These are phyloP conservation scores for Suricata suricatta DNA, from an alignment of 2,113 vertebrate genomes.

Conservation along the genomic window DNA sequence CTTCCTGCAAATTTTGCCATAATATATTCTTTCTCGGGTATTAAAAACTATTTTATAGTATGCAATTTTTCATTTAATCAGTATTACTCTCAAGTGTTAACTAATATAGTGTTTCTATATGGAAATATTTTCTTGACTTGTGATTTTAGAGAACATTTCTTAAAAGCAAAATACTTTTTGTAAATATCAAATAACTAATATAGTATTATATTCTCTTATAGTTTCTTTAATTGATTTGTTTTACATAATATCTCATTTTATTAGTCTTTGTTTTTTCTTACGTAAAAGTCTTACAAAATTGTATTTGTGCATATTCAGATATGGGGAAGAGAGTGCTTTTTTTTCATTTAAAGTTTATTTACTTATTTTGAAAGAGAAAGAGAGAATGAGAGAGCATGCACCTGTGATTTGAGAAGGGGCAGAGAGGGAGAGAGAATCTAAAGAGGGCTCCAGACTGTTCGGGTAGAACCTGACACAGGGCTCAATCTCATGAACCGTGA, in stretches of 20 bases:
- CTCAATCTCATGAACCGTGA: no score
- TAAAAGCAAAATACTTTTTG: conserved; percentile 6
- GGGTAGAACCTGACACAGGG: no score
- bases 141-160: background rate
- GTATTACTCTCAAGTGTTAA: background rate
- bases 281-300: background rate
- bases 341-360: no score
- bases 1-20: background rate
- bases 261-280: background rate
- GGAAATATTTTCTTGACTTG: background rate
- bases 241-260: background rate
- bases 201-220: background rate
- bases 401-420: no score
- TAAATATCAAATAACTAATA: background rate
- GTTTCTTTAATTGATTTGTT: background rate
- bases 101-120: background rate
- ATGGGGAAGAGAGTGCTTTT: background rate
- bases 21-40: background rate
- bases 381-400: no score
- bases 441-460: no score
- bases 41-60: background rate
- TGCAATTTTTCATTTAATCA: background rate
- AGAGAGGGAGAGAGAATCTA: no score
- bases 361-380: no score
- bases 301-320: background rate